Percentiles rank a stretch among this genome's conserved stretches.
Conservation (phyloP, 2,888 invertebrate genomes). For the Euzetes globulus region DNA sequence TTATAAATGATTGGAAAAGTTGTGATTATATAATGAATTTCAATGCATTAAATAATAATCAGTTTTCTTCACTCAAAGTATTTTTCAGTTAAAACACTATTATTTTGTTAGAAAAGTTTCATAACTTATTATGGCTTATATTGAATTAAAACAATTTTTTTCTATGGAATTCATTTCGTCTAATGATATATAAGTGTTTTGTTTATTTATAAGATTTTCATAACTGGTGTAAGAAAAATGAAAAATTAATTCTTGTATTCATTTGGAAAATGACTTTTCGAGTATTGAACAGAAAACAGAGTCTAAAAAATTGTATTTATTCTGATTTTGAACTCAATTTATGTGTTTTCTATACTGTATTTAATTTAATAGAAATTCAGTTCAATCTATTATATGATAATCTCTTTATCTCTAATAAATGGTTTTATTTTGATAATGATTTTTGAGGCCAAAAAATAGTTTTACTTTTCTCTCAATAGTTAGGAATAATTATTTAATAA, state of each 20-base stretch:
- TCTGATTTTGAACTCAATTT: background rate
- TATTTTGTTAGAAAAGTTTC: too few species aligned
- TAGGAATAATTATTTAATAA: background rate
- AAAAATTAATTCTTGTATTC: too few species aligned
- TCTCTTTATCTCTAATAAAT: background rate
- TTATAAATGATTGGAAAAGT: background rate
- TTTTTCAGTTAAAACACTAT: background rate
- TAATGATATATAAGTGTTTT: too few species aligned
- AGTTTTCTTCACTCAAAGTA: background rate
- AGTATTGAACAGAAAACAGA: too few species aligned
- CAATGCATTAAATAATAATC: background rate
- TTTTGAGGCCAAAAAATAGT: background rate
- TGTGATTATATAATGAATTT: background rate
- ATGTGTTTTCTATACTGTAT: too few species aligned
- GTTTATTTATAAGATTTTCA: too few species aligned
- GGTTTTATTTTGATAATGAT: background rate
- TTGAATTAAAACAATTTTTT: too few species aligned
- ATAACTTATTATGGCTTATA: too few species aligned
- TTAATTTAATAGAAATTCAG: background rate
- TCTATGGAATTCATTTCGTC: too few species aligned
- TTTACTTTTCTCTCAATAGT: background rate
- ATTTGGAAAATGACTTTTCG: too few species aligned
- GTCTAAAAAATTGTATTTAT: background rate
- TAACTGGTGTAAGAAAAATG: too few species aligned
- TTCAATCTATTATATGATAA: constrained; percentile 4